phyloP scores from a whole-genome alignment of 2,113 vertebrate species.

The Canis aureus region DNA sequence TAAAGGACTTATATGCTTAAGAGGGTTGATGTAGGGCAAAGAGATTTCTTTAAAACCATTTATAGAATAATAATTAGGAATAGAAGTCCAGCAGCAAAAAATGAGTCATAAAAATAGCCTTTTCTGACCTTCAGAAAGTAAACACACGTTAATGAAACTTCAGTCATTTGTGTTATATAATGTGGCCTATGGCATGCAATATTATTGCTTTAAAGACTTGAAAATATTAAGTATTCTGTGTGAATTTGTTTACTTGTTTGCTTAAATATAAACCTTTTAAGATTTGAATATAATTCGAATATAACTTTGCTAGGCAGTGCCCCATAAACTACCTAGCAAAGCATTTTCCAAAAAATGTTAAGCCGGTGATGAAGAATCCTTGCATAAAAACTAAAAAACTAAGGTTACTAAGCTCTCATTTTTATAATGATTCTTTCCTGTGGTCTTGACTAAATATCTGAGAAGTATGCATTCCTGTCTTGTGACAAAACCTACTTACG shows the following conservation, averaged over 20 bases:
- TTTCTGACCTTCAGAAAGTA: conserved; percentile 25
- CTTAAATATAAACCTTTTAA: conserved; percentile 14
- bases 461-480: background rate
- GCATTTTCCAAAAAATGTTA: conserved; percentile 34
- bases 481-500: background rate
- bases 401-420: background rate
- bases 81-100: conserved; percentile 3
- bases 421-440: background rate
- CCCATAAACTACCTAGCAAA: background rate
- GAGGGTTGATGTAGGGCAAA: background rate
- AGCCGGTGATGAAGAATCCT: background rate
- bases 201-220: background rate
- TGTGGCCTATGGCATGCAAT: background rate
- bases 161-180: background rate
- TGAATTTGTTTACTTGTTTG: conserved; percentile 48
- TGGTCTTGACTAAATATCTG: background rate
- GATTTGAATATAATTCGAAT: background rate
- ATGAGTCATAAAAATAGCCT: background rate
- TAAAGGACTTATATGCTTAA: background rate
- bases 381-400: background rate
- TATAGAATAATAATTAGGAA: background rate
- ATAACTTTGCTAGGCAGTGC: background rate
- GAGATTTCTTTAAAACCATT: background rate
- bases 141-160: background rate
- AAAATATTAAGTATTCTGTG: background rate